phyloP scores from a whole-genome alignment of 2,888 invertebrate genomes.

The Heliconius ethilla region DNA sequence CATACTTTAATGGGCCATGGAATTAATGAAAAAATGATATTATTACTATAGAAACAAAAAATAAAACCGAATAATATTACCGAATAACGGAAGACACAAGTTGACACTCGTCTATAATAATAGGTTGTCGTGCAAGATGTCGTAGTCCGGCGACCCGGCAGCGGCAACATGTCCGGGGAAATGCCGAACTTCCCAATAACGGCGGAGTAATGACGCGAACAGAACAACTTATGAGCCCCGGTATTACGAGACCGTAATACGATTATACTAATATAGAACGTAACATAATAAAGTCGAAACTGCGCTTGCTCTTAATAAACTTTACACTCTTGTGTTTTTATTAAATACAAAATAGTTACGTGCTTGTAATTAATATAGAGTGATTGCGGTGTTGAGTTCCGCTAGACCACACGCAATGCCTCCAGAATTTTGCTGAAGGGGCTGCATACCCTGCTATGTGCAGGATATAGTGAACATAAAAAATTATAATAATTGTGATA shows the following conservation, averaged over 20 bases:
- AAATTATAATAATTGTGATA: not conserved
- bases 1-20: too few species aligned
- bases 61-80: conserved; percentile 33
- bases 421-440: too few species aligned
- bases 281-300: conserved; percentile 12
- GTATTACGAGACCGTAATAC: conserved; percentile 53
- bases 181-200: conserved; percentile 77
- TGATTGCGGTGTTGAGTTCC: too few species aligned
- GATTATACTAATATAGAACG: conserved; percentile 29
- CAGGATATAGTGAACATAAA: too few species aligned
- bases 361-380: too few species aligned
- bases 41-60: not conserved
- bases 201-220: conserved; percentile 70
- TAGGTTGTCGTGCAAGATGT: conserved; percentile 78
- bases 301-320: not conserved
- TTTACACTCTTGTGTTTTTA: not conserved
- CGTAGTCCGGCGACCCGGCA: conserved; percentile 51
- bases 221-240: conserved; percentile 63
- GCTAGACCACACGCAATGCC: too few species aligned
- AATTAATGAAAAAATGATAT: not conserved
- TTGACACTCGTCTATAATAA: conserved; percentile 75
- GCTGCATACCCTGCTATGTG: too few species aligned
- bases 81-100: conserved; percentile 42
- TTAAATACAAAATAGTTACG: not conserved
- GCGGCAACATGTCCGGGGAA: conserved; percentile 60